Evolutionary conservation across 2,888 invertebrate species (phyloP).

Genomic region (Lochmaea crataegi): DNA sequence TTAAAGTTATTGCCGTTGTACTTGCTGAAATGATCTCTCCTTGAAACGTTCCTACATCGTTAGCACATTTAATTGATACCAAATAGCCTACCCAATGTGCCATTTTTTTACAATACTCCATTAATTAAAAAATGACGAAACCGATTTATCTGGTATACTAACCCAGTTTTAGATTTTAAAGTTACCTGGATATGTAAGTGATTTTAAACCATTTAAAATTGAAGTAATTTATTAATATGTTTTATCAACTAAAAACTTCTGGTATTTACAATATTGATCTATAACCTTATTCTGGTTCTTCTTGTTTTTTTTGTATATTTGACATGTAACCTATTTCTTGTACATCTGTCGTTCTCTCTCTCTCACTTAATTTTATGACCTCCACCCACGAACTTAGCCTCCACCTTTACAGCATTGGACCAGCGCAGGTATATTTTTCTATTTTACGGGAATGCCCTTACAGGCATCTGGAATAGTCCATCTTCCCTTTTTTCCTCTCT

Average conservation of each 20-base stretch:
- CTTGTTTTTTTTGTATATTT: neutral
- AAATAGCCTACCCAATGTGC: slow-evolving; percentile 80
- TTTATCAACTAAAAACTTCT: neutral
- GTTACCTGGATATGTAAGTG: too few relatives aligned
- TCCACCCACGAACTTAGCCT: too few relatives aligned
- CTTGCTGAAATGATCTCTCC: slow-evolving; percentile 81
- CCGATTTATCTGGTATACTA: neutral
- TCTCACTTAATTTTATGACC: too few relatives aligned
- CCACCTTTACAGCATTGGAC: too few relatives aligned
- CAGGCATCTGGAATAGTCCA: too few relatives aligned
- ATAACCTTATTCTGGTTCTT: neutral
- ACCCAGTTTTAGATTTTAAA: neutral
- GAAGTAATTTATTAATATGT: neutral
- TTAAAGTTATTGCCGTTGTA: slow-evolving; percentile 77
- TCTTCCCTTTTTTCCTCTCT: too few relatives aligned
- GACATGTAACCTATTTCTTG: neutral
- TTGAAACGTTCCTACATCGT: slow-evolving; percentile 83
- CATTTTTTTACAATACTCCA: slow-evolving; percentile 61
- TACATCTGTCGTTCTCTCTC: neutral
- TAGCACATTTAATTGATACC: slow-evolving; percentile 85
- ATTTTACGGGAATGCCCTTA: too few relatives aligned
- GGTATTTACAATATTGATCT: neutral
- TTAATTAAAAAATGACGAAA: neutral
- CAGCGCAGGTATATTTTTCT: too few relatives aligned
- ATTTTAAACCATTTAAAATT: neutral